Percentiles rank a stretch among this genome's conserved stretches.
These are phyloP conservation scores for Eucidaris tribuloides DNA, from an alignment of 35 echinoderm and acorn worm species.

Conservation along the genomic window DNA sequence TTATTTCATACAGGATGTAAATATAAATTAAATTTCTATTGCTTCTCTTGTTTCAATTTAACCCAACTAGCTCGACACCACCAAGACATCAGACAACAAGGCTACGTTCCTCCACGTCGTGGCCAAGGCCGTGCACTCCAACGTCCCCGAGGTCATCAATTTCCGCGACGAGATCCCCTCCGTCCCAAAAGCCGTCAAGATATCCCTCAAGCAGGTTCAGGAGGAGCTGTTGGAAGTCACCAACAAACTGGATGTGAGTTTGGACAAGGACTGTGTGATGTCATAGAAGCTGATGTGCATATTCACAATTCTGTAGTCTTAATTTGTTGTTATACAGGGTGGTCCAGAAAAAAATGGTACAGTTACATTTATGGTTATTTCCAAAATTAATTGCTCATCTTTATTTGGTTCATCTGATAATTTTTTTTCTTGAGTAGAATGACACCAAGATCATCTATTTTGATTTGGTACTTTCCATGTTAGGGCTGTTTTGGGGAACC, in stretches of 20 bases:
- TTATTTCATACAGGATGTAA: neutral
- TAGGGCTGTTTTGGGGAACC: too few relatives aligned
- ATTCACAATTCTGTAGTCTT: too few relatives aligned
- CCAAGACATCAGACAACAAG: slow-evolving; percentile 97
- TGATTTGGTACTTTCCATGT: too few relatives aligned
- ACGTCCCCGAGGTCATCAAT: slow-evolving; percentile 76
- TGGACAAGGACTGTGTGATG: neutral
- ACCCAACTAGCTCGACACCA: slow-evolving; percentile 75
- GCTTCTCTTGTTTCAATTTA: neutral
- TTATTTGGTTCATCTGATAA: too few relatives aligned
- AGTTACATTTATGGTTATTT: too few relatives aligned
- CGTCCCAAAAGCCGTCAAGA: slow-evolving; percentile 78
- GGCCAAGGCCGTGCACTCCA: slow-evolving; percentile 88
- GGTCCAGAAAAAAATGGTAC: too few relatives aligned
- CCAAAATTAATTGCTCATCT: too few relatives aligned
- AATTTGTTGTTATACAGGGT: neutral
- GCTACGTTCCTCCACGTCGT: slow-evolving; percentile 96
- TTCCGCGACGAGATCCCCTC: slow-evolving; percentile 89
- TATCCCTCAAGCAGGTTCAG: slow-evolving; percentile 40
- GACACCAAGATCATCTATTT: too few relatives aligned
- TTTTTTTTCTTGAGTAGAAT: neutral
- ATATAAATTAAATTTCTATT: neutral
- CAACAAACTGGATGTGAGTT: slow-evolving; percentile 61
- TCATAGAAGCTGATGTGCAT: neutral
- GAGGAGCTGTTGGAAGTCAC: slow-evolving; percentile 67